Evolutionary conservation across 2,888 invertebrate species (phyloP).

Genomic region (Steinernema carpocapsae): DNA sequence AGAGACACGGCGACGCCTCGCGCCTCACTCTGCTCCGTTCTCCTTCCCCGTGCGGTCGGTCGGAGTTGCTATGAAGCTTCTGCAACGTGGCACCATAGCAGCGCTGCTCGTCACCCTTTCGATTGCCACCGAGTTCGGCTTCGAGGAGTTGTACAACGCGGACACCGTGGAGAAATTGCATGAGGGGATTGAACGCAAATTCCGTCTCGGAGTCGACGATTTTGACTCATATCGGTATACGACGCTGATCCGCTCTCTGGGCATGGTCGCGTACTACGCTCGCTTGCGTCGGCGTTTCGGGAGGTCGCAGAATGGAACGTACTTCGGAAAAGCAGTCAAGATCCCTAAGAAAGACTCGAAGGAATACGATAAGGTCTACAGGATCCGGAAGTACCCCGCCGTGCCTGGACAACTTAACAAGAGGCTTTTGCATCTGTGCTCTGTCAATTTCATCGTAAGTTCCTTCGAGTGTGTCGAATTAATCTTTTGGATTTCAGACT

Average conservation of each 20-base stretch:
- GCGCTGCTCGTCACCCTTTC: not conserved
- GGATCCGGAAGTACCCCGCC: not conserved
- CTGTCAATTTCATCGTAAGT: not conserved
- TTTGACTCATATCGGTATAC: not conserved
- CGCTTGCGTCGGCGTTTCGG: not conserved
- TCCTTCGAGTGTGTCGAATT: not conserved
- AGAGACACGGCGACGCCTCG: too few species aligned
- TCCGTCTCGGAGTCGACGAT: too few species aligned
- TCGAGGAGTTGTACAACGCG: not conserved
- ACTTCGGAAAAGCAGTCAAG: too few species aligned
- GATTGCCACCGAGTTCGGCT: not conserved
- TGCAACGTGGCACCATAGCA: too few species aligned
- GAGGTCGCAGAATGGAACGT: not conserved
- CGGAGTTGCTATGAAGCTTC: too few species aligned
- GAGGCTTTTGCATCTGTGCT: not conserved
- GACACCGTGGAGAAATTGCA: not conserved
- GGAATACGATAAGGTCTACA: too few species aligned
- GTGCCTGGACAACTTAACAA: not conserved
- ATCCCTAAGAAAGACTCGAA: too few species aligned
- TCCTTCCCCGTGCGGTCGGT: not conserved
- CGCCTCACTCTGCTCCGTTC: too few species aligned
- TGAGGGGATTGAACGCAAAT: too few species aligned
- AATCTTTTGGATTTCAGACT: not conserved
- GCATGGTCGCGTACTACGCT: slow-evolving; percentile 15
- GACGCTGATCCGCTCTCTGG: not conserved